Evolutionary conservation across 1,140 invertebrate genomes (phyloP).

Genomic region (Globodera ellingtonae): DNA sequence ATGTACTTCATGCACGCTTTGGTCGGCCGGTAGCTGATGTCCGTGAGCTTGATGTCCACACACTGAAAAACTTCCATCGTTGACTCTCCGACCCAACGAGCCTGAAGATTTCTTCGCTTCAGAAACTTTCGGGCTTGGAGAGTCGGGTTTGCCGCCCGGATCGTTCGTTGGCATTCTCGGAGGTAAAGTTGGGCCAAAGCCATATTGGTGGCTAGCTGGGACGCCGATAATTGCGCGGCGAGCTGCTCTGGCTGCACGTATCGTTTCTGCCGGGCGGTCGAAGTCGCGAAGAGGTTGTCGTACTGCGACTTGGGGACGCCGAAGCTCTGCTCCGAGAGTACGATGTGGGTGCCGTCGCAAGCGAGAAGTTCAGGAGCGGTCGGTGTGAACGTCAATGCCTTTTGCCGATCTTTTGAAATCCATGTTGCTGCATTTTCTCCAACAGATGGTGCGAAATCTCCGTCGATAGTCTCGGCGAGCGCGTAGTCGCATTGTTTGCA

Average conservation of each 20-base stretch:
- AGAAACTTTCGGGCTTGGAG: neutral
- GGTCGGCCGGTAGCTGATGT: too few relatives aligned
- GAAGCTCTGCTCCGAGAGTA: neutral
- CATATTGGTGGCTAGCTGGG: neutral
- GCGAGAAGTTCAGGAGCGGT: neutral
- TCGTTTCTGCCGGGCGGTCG: neutral
- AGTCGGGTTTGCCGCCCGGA: neutral
- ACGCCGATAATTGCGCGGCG: neutral
- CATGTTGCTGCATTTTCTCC: neutral
- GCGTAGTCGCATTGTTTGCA: neutral
- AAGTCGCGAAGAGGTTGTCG: neutral
- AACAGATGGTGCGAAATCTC: neutral
- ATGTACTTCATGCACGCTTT: too few relatives aligned
- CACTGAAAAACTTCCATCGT: neutral
- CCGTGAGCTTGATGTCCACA: neutral
- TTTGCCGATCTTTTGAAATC: neutral
- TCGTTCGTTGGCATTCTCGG: neutral
- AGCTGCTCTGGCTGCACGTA: neutral
- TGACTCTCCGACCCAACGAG: neutral
- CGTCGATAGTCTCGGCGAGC: neutral
- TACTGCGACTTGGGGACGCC: neutral
- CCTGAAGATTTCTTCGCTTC: neutral
- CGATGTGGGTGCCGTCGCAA: neutral
- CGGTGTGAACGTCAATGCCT: neutral
- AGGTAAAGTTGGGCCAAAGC: neutral